Evolutionary conservation across 1,140 invertebrate genomes (phyloP).

Genomic region (Formica selysi): DNA sequence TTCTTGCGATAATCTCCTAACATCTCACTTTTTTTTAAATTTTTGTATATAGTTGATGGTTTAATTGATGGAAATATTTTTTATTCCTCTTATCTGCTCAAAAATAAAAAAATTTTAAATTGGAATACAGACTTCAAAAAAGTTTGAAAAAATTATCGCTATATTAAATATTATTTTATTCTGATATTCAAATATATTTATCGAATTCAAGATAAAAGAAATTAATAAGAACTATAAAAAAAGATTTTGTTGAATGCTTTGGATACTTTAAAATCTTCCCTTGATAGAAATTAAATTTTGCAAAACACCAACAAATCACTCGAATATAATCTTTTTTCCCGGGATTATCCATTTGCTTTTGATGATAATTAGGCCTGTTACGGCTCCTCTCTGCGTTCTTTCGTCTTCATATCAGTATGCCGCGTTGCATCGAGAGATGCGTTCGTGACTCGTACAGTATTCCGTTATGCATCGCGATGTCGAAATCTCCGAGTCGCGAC

Average conservation of each 20-base stretch:
- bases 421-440: slow-evolving; percentile 50
- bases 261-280: not conserved
- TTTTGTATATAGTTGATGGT: not conserved
- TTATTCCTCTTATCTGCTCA: not conserved
- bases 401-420: slow-evolving; percentile 54
- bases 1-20: slow-evolving; percentile 83
- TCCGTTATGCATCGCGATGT: slow-evolving; percentile 68
- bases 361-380: slow-evolving; percentile 33
- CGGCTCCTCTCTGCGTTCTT: slow-evolving; percentile 10
- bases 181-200: not conserved
- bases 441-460: slow-evolving; percentile 69
- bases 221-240: not conserved
- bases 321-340: not conserved
- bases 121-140: not conserved
- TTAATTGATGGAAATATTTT: not conserved
- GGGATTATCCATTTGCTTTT: slow-evolving; percentile 34
- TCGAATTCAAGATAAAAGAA: not conserved
- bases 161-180: slow-evolving; percentile 1
- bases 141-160: not conserved
- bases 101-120: not conserved
- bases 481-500: slow-evolving; percentile 65
- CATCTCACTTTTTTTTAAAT: slow-evolving; percentile 62
- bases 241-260: not conserved
- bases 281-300: not conserved
- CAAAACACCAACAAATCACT: not conserved